A percentile compares a stretch with the other conserved stretches of the same genome.
Evolutionary conservation across 2,888 invertebrate genomes (phyloP).

Genomic region (Hydroisotoma schaefferi): DNA sequence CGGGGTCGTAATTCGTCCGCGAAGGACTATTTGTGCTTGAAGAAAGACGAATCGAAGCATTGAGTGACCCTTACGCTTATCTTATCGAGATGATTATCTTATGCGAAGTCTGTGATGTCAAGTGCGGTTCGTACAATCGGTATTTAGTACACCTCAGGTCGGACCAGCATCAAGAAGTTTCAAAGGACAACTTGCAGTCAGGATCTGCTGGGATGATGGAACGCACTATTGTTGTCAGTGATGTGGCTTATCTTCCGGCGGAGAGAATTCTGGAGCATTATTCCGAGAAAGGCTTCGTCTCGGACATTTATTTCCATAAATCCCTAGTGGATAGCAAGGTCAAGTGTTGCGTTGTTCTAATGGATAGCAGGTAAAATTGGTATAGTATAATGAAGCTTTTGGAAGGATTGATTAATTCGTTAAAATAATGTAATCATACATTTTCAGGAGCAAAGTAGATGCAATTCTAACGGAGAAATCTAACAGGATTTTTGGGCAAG

Average conservation of each 20-base stretch:
- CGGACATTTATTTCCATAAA: conserved; percentile 1
- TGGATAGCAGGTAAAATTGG: neutral
- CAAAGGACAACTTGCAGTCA: neutral
- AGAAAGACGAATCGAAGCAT: too few relatives aligned
- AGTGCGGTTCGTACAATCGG: neutral
- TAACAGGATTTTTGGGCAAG: too few relatives aligned
- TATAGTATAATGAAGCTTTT: neutral
- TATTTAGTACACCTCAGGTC: neutral
- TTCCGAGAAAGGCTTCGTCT: neutral
- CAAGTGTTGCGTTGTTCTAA: neutral
- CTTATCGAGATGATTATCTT: neutral
- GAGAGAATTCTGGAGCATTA: neutral
- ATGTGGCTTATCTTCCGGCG: neutral
- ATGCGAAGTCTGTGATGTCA: neutral
- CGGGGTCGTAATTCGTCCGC: too few relatives aligned
- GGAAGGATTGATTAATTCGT: too few relatives aligned
- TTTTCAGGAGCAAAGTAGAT: too few relatives aligned
- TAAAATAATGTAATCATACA: too few relatives aligned
- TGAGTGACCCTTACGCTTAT: neutral
- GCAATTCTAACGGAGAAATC: too few relatives aligned
- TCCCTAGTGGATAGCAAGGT: neutral
- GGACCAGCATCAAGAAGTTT: neutral
- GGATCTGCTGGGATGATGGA: neutral
- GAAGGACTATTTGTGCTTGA: too few relatives aligned
- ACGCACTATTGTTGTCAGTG: neutral